Evolutionary conservation across 2,888 invertebrate species (phyloP).

Genomic region (Calliopum simillimum): DNA sequence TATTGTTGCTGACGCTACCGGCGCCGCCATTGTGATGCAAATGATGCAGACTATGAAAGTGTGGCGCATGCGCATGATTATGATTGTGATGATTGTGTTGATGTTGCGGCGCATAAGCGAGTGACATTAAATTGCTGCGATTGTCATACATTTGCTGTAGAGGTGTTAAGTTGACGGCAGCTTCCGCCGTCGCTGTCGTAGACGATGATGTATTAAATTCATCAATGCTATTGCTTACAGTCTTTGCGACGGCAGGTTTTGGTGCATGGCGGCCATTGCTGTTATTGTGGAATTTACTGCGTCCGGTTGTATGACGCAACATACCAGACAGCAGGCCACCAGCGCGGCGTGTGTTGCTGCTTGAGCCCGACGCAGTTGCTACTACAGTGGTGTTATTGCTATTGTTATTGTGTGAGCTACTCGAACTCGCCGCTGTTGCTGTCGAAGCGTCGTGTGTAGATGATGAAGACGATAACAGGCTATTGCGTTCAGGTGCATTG

Average conservation of each 20-base stretch:
- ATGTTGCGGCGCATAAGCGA: constrained; percentile 53
- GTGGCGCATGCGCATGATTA: constrained; percentile 39
- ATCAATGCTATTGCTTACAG: constrained; percentile 41
- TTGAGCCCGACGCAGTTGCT: constrained; percentile 42
- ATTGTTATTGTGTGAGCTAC: constrained; percentile 50
- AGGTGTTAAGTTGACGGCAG: constrained; percentile 52
- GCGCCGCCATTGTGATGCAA: constrained; percentile 47
- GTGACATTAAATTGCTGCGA: constrained; percentile 63
- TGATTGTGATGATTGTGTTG: constrained; percentile 45
- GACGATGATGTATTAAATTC: constrained; percentile 56
- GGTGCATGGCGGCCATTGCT: constrained; percentile 10
- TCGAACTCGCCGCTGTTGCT: constrained; percentile 57
- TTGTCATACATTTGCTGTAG: constrained; percentile 63
- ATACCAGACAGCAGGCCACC: constrained; percentile 51
- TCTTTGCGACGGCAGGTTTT: constrained; percentile 19
- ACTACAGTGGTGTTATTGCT: constrained; percentile 31
- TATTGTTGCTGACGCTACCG: constrained; percentile 50
- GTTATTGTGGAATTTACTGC: constrained; percentile 37
- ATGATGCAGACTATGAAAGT: constrained; percentile 51
- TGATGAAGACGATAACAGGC: constrained; percentile 64
- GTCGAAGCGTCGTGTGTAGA: constrained; percentile 61
- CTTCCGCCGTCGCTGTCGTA: constrained; percentile 55
- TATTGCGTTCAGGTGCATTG: constrained; percentile 60
- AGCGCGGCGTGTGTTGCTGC: constrained; percentile 29
- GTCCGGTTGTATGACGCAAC: constrained; percentile 51